Base-by-base conservation (phyloP, 2,797 vertebrate species). In the Enteromius thamalakanensis region DNA sequence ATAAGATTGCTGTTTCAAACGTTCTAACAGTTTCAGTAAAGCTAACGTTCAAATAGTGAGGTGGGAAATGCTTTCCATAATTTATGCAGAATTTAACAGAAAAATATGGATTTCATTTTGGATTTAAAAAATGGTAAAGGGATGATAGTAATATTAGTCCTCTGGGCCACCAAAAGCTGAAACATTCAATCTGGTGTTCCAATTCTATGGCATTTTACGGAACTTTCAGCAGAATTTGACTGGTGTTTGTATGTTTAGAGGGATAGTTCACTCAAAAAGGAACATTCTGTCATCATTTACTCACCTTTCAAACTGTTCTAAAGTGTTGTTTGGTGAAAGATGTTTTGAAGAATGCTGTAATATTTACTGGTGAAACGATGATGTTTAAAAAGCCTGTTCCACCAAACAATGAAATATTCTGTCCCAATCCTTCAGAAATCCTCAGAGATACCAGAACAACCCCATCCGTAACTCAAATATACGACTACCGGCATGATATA, bases 11-110 rank as follows among this genome's bases (percentile, higher is more conserved):
- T 34, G 42, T 19, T 42, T 40, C 65, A 60, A 37, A 70, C 34
- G 55, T 78, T 79, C 32, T 49, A 10, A 69, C 65, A 40, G 55
- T 53, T 83, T 78, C 7, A 69, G 42, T 53, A 45, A 55, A 60
- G 34, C 49, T 62, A n/a, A 83, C 45, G 32, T 77, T 26, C 58
- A 49, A 12, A 77, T 12, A 62, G 40, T 3, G 40, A 23, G 19
- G 5, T 12, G 6, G 51, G 7, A 69, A 12, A 69, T 42, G n/a
- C 6, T 70, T 45, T 12, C 11, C 17, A 72, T 19, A 21, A 21
- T 51, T 9, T 74, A 1, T 53, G 29, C 19, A 14, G 6, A 34
- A 34, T 37, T 55, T 37, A 8, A 26, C 14, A 6, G 7, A 26
- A 60, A 40, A 40, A 12, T 23, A 1, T 6, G n/a, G 1, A 62